Conservation (phyloP, 2,797 vertebrate species). For the Lepilemur ruficaudatus region DNA sequence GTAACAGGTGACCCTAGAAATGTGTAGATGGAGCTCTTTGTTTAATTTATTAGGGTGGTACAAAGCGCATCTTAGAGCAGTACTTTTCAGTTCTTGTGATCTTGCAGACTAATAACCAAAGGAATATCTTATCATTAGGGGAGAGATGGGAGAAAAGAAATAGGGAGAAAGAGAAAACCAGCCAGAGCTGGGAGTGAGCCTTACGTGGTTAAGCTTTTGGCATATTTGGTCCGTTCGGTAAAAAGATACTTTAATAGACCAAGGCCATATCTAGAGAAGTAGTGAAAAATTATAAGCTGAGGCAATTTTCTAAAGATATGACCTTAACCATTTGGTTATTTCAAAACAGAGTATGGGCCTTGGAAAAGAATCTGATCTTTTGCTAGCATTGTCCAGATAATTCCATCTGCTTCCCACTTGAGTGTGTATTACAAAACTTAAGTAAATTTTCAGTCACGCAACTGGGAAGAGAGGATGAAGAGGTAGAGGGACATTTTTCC, state of each 20-base stretch:
- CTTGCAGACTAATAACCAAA: not conserved
- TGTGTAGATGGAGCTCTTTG: not conserved
- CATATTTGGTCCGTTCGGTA: not conserved
- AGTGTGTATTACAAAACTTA: not conserved
- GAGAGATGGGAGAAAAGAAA: not conserved
- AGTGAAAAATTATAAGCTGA: not conserved
- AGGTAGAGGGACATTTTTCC: not conserved
- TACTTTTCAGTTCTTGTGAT: not conserved
- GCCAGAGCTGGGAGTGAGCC: not conserved
- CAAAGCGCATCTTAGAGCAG: not conserved
- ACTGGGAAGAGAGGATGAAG: not conserved
- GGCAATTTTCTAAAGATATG: not conserved
- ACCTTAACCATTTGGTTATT: not conserved
- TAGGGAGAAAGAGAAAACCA: not conserved
- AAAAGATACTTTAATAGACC: not conserved
- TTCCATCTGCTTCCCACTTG: not conserved
- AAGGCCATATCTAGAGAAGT: not conserved
- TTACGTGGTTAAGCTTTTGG: not conserved
- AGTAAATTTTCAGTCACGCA: not conserved
- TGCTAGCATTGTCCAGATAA: not conserved
- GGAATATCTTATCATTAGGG: not conserved
- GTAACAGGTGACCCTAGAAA: not conserved
- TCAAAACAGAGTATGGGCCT: not conserved
- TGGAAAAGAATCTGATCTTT: constrained; percentile 3
- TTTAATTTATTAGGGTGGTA: not conserved